Evolutionary conservation across 2,113 vertebrate species (phyloP), one percentile per base, ranked within the genome.

Genomic region (Dermatemys mawii): DNA sequence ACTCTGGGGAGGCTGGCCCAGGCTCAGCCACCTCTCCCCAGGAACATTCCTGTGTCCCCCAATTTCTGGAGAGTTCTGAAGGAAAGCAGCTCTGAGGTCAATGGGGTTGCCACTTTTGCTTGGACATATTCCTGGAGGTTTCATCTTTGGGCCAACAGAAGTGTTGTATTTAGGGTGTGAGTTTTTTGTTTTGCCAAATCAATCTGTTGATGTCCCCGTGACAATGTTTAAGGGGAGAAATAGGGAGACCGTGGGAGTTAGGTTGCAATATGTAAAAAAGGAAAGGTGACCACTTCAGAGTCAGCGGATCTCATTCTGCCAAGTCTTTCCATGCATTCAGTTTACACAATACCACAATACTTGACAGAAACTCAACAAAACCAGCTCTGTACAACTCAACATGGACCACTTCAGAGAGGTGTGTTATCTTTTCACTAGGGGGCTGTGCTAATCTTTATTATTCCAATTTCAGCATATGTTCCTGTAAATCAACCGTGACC

Each of bases 101-200:
- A 8, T 53, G 22, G 51, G 51, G 51, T 53, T 53, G 8, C 51
- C 21, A 53, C 21, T 53, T 53, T 53, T 53, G 51, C 21, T 53
- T 53, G 51, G 7, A 53, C 21, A 21, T 53, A 53, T 53, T 53
- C 51, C 51, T 53, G 51, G 51, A 53, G 51, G 21, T 53, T 53
- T 53, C 21, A 53, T 44, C 41, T 63, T 79, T 44, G 54, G 96
- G 70, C 50, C 38, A 81, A 90, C n/a, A 5, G 0, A 84, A 91
- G 50, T 17, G 84, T 54, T 92, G 86, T 67, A 83, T 73, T 93
- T 41, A 84, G 91, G 32, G 32, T 13, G 3, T 0, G 3, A 87
- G 70, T 35, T 21, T 21, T 86, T 94, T 75, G n/a, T n/a, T 95
- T 92, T 91, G 87, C 67, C 86, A 83, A 35, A 38, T 75, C 51